A percentile compares a stretch with the other conserved stretches of the same genome.
Conservation (phyloP, 2,888 invertebrate genomes). For the Drosophila glabriapex region DNA sequence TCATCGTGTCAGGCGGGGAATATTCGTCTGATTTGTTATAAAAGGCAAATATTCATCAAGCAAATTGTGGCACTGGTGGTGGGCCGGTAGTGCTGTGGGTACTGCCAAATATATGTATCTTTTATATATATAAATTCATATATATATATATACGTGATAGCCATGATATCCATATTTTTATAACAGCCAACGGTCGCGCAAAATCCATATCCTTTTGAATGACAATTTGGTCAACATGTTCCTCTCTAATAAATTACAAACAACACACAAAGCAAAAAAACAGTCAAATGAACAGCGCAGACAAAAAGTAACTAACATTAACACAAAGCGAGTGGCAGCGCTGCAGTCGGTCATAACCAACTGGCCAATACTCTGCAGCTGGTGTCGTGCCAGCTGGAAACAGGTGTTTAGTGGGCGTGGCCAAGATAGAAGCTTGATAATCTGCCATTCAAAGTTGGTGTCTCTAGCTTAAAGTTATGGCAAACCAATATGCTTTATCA, state of each 20-base stretch:
- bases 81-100: not conserved
- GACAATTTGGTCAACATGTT: slow-evolving; percentile 82
- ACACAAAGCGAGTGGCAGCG: slow-evolving; percentile 5
- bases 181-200: slow-evolving; percentile 45
- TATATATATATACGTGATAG: slow-evolving; percentile 48
- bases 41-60: slow-evolving; percentile 80
- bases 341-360: not conserved
- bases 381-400: not conserved
- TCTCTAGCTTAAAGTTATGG: not conserved
- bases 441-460: not conserved
- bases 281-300: slow-evolving; percentile 59
- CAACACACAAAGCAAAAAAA: slow-evolving; percentile 26
- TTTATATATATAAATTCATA: not conserved
- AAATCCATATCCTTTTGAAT: slow-evolving; percentile 76
- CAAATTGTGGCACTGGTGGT: slow-evolving; percentile 62
- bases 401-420: not conserved
- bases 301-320: slow-evolving; percentile 66
- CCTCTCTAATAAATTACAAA: slow-evolving; percentile 79
- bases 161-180: slow-evolving; percentile 61
- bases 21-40: slow-evolving; percentile 71
- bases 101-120: not conserved
- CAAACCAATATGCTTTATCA: not conserved
- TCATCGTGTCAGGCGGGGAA: slow-evolving; percentile 57
- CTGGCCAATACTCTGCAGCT: not conserved
- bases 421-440: not conserved